A percentile compares a stretch with the other conserved stretches of the same genome.
These are phyloP conservation scores for Castor canadensis DNA, from an alignment of 2,113 vertebrate species.

Conservation along the genomic window DNA sequence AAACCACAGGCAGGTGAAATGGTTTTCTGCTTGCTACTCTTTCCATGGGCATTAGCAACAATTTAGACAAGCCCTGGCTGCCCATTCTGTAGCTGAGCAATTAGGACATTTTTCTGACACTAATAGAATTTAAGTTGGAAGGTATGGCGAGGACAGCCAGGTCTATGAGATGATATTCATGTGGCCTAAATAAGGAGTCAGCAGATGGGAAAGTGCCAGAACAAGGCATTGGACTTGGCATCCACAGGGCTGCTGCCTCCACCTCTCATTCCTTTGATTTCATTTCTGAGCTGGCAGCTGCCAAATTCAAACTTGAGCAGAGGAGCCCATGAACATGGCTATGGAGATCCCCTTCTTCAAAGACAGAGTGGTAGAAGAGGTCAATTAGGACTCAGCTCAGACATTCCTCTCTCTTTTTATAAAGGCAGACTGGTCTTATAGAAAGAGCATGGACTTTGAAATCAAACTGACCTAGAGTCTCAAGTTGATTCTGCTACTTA, in stretches of 20 bases:
- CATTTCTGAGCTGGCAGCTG: background rate
- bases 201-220: background rate
- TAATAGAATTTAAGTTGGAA: background rate
- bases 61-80: background rate
- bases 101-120: background rate
- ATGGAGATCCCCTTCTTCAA: background rate
- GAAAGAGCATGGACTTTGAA: background rate
- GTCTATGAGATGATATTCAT: background rate
- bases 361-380: background rate
- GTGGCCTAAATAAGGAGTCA: background rate
- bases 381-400: background rate
- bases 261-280: background rate
- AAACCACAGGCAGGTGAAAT: background rate
- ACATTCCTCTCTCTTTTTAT: background rate
- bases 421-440: background rate
- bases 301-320: conserved; percentile 1
- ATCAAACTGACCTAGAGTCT: background rate
- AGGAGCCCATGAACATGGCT: background rate
- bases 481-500: background rate
- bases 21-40: background rate
- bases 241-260: background rate
- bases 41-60: background rate
- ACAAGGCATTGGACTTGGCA: background rate
- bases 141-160: background rate
- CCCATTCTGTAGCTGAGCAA: background rate